phyloP scores from a whole-genome alignment of 2,113 vertebrate species.

The Gyps fulvus region DNA sequence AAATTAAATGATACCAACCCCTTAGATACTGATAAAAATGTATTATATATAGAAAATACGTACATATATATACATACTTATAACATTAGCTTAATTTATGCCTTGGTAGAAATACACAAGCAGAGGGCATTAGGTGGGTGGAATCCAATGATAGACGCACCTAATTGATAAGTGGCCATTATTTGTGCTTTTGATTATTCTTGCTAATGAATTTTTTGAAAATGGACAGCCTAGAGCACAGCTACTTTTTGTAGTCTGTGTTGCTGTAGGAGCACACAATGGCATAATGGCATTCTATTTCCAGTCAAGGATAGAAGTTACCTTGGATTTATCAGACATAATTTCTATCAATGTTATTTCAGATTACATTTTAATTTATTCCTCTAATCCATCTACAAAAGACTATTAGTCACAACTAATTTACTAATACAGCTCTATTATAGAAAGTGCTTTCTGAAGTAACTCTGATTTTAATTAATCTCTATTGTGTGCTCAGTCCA shows the following conservation, averaged over 20 bases:
- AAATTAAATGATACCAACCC: not conserved
- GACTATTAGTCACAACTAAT: slow-evolving; percentile 72
- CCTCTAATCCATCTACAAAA: slow-evolving; percentile 75
- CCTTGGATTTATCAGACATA: slow-evolving; percentile 44
- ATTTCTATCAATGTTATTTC: slow-evolving; percentile 56
- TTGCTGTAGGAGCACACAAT: not conserved
- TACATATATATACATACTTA: not conserved
- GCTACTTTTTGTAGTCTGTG: not conserved
- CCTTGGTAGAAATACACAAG: not conserved
- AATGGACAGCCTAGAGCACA: not conserved
- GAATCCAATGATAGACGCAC: not conserved
- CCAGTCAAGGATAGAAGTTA: slow-evolving; percentile 30
- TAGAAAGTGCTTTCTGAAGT: slow-evolving; percentile 69
- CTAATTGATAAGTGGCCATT: not conserved
- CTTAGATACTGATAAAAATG: not conserved
- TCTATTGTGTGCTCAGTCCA: slow-evolving; percentile 58
- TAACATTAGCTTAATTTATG: not conserved
- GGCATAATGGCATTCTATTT: slow-evolving; percentile 3
- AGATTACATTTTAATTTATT: slow-evolving; percentile 75
- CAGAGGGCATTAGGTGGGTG: not conserved
- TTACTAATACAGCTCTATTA: slow-evolving; percentile 73
- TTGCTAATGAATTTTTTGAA: slow-evolving; percentile 16
- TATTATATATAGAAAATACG: not conserved
- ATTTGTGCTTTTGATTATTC: slow-evolving; percentile 12
- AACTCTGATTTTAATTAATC: slow-evolving; percentile 77